Evolutionary conservation across 2,113 vertebrate genomes (phyloP).

Genomic region (Haliaeetus leucogaster): DNA sequence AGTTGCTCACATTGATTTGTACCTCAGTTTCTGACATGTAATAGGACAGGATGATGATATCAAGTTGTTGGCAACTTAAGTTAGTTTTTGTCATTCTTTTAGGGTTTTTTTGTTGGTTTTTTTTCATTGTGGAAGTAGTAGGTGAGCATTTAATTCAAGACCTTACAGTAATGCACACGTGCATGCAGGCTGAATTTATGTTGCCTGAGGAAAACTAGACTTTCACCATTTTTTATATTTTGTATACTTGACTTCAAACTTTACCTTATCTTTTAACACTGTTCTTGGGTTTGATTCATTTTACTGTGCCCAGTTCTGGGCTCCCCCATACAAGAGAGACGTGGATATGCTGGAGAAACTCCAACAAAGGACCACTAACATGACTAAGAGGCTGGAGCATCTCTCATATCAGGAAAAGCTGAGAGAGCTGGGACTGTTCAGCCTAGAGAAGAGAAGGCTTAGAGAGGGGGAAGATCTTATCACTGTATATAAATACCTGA

Average conservation of each 20-base stretch:
- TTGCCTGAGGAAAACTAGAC: neutral
- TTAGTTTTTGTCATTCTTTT: neutral
- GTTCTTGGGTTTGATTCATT: neutral
- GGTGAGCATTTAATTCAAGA: neutral
- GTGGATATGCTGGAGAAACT: neutral
- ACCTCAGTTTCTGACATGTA: neutral
- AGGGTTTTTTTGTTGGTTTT: fast-evolving
- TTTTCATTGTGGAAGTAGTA: neutral
- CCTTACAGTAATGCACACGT: neutral
- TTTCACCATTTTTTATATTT: neutral
- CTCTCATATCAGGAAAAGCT: neutral
- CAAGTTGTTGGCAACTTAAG: neutral
- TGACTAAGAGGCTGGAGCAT: neutral
- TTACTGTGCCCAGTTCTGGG: neutral
- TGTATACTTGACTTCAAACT: neutral
- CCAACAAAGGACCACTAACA: neutral
- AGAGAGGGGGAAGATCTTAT: fast-evolving
- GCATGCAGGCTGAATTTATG: neutral
- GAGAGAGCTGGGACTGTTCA: neutral
- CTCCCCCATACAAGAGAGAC: neutral
- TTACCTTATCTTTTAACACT: neutral
- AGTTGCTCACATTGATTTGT: neutral
- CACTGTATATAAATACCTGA: neutral
- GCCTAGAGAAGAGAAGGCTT: neutral
- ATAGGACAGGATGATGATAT: neutral